These are phyloP conservation scores for Takifugu flavidus DNA, from an alignment of 2,113 vertebrate species.

Conservation along the genomic window DNA sequence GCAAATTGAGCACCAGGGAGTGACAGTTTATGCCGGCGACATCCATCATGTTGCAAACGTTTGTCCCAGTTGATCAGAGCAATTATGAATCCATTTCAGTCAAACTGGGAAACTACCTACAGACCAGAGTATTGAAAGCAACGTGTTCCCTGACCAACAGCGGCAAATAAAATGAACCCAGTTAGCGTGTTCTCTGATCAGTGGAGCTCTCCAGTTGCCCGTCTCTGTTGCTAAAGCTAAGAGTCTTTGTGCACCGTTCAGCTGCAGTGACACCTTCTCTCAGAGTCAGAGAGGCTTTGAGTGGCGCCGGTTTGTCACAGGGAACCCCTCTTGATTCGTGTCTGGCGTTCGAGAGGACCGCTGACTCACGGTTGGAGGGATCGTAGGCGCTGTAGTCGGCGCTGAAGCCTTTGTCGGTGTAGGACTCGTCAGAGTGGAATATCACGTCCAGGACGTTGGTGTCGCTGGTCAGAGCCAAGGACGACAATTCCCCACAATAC, in stretches of 20 bases:
- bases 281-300: conserved; percentile 10
- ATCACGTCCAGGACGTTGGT: conserved; percentile 48
- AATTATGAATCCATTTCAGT: conserved; percentile 60
- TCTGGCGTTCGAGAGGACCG: not conserved
- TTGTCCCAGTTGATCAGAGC: conserved; percentile 48
- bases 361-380: conserved; percentile 72
- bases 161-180: conserved; percentile 54
- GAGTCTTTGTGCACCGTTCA: conserved; percentile 50
- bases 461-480: conserved; percentile 55
- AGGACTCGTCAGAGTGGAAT: conserved; percentile 76
- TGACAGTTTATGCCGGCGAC: conserved; percentile 39
- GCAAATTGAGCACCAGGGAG: conserved; percentile 31
- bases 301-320: conserved; percentile 21
- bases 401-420: conserved; percentile 77
- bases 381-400: conserved; percentile 66
- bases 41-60: conserved; percentile 45
- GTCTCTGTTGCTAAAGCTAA: conserved; percentile 23
- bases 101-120: conserved; percentile 40
- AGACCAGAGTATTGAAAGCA: conserved; percentile 39
- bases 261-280: conserved; percentile 5
- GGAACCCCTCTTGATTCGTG: conserved; percentile 9
- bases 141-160: conserved; percentile 51
- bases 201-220: conserved; percentile 41
- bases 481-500: conserved; percentile 72
- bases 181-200: conserved; percentile 60